These are phyloP conservation scores for Cebus imitator DNA, from an alignment of 2,113 vertebrate species.

Conservation along the genomic window DNA sequence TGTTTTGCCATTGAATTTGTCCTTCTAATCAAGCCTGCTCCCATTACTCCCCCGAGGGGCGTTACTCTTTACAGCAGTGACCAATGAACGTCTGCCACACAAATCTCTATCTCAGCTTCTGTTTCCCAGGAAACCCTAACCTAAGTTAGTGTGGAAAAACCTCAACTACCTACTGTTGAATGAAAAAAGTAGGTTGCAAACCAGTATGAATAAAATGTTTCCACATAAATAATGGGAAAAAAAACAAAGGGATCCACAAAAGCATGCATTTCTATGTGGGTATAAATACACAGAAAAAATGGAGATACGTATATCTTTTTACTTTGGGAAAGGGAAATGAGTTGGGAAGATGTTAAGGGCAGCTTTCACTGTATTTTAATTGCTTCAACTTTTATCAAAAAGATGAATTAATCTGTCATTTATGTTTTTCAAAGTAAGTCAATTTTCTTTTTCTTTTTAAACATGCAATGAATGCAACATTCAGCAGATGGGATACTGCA, in stretches of 20 bases:
- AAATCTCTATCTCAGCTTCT: background rate
- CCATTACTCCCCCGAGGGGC: background rate
- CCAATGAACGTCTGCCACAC: background rate
- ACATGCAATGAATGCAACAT: background rate
- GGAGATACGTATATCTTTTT: background rate
- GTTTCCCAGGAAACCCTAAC: constrained; percentile 41
- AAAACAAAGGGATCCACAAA: background rate
- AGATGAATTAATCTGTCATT: background rate
- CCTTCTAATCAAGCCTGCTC: background rate
- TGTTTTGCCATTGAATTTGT: background rate
- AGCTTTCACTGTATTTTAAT: background rate
- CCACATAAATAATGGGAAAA: background rate
- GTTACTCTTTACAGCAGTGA: background rate
- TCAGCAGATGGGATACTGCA: background rate
- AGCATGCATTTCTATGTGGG: background rate
- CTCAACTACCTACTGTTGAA: background rate
- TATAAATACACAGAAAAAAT: background rate
- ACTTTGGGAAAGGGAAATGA: background rate
- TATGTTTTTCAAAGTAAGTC: background rate
- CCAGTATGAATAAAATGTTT: background rate
- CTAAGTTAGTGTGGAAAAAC: background rate
- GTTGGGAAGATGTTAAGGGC: background rate
- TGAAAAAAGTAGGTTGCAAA: background rate
- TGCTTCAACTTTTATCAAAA: background rate
- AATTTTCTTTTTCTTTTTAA: background rate